Evolutionary conservation across 2,113 vertebrate species (phyloP), one percentile per base, ranked within the genome.

Genomic region (Platycercus adscitus): DNA sequence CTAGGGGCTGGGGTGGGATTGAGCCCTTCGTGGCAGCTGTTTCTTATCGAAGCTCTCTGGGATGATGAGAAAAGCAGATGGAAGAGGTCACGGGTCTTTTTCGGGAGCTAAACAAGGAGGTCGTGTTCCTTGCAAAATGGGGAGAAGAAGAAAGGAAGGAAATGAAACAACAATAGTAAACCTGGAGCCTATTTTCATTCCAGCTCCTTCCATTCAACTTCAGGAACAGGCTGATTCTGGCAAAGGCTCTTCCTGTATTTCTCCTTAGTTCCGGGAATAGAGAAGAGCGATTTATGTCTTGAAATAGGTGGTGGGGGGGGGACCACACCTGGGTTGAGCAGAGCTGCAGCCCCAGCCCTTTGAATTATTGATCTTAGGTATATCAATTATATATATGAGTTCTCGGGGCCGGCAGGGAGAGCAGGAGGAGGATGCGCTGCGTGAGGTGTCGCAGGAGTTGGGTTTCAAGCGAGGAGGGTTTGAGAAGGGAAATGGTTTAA

Each of bases 211-310:
- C n/a, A 58, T 58, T 58, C 56, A 35, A 15, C 33, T 58, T 16
- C 61, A 55, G 43, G 44, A 94, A 87, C 15, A 17, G 72, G 33
- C 43, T 11, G 31, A 10, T 31, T 39, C 8, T n/a, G 16, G 9
- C 14, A 52, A 15, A 81, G 60, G 18, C n/a, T 68, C 69, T 93
- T 96, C 89, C 93, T 85, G 73, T 35, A 8, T 95, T 96, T 94
- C 79, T 93, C 29, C n/a, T 76, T 8, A 5, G 14, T 93, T 96
- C 89, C 24, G 4, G 78, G 70, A 89, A 84, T 43, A 60, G 39
- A 60, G 39, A 17, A 39, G 31, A 53, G 41, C 3, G 3, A 53
- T 78, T 53, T 11, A 5, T 10, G 8, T 2, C 60, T 53, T 25
- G 31, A 28, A 63, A 66, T 17, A 73, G 53, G n/a, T 41, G 17